phyloP scores from a whole-genome alignment of 2,113 vertebrate genomes.

The Fulica atra region DNA sequence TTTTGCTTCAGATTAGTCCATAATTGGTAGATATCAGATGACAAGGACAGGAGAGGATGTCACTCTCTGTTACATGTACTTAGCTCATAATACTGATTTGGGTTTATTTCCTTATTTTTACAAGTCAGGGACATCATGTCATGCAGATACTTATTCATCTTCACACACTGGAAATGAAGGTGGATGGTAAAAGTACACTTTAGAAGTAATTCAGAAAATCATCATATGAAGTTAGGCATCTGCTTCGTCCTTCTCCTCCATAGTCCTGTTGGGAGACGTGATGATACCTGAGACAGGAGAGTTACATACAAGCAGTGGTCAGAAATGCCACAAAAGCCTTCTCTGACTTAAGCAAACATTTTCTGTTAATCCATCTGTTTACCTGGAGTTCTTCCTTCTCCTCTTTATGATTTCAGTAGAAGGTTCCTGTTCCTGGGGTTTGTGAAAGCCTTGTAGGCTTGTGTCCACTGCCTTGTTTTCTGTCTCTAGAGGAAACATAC shows the following conservation, averaged over 20 bases:
- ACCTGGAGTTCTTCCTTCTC: background rate
- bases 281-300: background rate
- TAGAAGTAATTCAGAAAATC: background rate
- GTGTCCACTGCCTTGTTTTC: background rate
- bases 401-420: background rate
- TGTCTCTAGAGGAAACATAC: background rate
- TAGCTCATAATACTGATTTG: background rate
- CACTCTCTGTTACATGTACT: background rate
- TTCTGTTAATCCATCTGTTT: background rate
- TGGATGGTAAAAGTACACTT: no score
- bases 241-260: background rate
- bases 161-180: background rate
- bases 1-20: accelerated
- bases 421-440: background rate
- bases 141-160: background rate
- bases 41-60: background rate
- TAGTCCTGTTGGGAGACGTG: background rate
- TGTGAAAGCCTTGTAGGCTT: background rate
- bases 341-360: background rate
- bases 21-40: background rate
- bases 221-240: background rate
- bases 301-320: background rate
- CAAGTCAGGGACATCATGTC: background rate
- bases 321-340: background rate
- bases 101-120: background rate